phyloP scores from a whole-genome alignment of 1,140 invertebrate species.

The Diachasma alloeum region DNA sequence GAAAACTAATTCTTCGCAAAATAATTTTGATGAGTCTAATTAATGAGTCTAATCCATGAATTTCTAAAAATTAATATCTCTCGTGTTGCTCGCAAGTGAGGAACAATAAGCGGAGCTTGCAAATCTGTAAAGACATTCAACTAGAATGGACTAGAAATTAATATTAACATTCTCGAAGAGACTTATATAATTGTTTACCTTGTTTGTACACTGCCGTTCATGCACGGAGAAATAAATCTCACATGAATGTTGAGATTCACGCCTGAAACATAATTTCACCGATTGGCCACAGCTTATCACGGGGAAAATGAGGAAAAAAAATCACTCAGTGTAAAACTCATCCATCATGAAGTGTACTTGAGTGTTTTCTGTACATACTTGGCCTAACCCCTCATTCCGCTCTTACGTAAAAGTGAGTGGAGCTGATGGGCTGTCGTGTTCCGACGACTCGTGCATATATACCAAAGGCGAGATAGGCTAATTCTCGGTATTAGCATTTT shows the following conservation, averaged over 20 bases:
- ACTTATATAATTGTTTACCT: too few species aligned
- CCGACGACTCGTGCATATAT: background rate
- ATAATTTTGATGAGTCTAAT: too few species aligned
- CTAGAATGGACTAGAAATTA: too few species aligned
- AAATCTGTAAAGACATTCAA: too few species aligned
- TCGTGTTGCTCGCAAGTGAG: too few species aligned
- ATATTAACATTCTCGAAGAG: too few species aligned
- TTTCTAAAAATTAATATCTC: too few species aligned
- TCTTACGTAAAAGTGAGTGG: constrained; percentile 5
- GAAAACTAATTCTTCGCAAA: too few species aligned
- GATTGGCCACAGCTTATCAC: background rate
- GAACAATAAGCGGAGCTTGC: too few species aligned
- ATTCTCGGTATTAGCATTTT: background rate
- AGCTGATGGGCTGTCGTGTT: background rate
- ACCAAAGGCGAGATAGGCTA: background rate
- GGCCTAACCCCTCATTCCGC: background rate
- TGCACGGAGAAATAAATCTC: background rate
- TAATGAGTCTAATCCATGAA: too few species aligned
- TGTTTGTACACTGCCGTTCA: too few species aligned
- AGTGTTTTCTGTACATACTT: constrained; percentile 2
- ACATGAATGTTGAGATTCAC: background rate
- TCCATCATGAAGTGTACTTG: background rate
- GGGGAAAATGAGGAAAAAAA: background rate
- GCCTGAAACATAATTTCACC: background rate
- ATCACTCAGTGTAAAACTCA: background rate